Evolutionary conservation across 2,797 vertebrate genomes (phyloP).

Genomic region (Anas bernieri): DNA sequence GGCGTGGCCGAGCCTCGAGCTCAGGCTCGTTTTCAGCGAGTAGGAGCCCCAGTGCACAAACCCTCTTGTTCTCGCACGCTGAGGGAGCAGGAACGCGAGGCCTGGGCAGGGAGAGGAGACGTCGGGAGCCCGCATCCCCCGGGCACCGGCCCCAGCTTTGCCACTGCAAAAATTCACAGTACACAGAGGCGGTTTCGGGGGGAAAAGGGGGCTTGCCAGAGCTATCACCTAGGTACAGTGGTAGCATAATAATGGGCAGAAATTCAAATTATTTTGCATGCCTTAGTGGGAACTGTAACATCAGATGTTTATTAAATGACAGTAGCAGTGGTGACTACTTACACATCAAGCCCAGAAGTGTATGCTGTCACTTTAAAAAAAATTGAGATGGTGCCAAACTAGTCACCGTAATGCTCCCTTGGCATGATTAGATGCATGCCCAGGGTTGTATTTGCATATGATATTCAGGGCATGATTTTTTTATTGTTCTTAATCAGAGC

Average conservation of each 20-base stretch:
- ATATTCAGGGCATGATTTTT: constrained; percentile 98
- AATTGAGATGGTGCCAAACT: constrained; percentile 88
- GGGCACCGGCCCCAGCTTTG: background rate
- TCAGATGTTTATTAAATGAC: constrained; percentile 82
- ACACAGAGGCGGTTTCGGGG: background rate
- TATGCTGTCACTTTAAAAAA: constrained; percentile 90
- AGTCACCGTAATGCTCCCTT: constrained; percentile 92
- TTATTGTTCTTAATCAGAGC: constrained; percentile 99
- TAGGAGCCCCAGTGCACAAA: background rate
- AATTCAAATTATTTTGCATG: constrained; percentile 73
- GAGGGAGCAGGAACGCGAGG: background rate
- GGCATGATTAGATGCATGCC: constrained; percentile 98
- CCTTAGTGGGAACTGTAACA: constrained; percentile 75
- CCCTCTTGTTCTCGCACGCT: background rate
- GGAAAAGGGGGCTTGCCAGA: constrained; percentile 4
- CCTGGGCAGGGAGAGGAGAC: constrained; percentile 4
- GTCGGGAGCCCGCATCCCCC: fast-evolving
- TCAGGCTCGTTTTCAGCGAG: fast-evolving
- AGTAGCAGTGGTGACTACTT: constrained; percentile 77
- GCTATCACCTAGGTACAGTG: constrained; percentile 67
- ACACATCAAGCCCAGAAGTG: constrained; percentile 81
- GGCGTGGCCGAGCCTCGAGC: background rate
- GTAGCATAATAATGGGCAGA: constrained; percentile 71
- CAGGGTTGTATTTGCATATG: constrained; percentile 98
- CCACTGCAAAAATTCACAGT: constrained; percentile 43